Evolutionary conservation across 2,888 invertebrate genomes (phyloP), one percentile per base, ranked within the genome.

Genomic region (Ashinkailepas kermadecensis): DNA sequence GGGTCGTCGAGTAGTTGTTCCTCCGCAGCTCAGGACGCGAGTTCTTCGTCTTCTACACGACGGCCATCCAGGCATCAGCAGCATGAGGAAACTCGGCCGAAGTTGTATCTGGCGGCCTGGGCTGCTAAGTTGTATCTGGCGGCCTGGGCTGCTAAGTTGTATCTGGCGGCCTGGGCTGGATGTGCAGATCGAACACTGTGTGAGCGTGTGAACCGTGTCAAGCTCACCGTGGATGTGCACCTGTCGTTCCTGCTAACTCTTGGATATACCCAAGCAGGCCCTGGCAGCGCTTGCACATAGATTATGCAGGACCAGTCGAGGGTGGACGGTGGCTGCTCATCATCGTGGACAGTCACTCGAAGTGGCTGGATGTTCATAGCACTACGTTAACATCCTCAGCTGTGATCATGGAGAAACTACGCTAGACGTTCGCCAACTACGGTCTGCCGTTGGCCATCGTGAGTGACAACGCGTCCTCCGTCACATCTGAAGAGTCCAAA

Each of bases 301-400:
- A 82, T 58, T 78, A 70, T 58, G 82, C 58, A 0, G 82, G 58
- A 67, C 65, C 70, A 18, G 62, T 67, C 54, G 80, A 39, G 39
- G 39, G 39, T 39, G 39, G 4, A 39, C 39, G 1, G 39, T n/a
- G 39, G 39, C 39, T 39, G 18, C 80, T 70, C 57, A 80, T 65
- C 13, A 56, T 80, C 10, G n/a, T 81, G 18, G 81, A 81, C n/a
- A 54, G 57, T 10, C 59, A 81, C 59, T 81, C 81, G 13, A 81
- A 65, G 54, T 81, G 80, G 56, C 13, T 70, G 8, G 80, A 81
- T 56, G 80, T 81, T 12, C 56, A 21, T 23, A 59, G 39, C 58
- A 64, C 39, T 7, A 39, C 56, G 6, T 56, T 7, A 21, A 15
- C 58, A 9, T 39, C 80, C 2, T 56, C 80, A 18, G 2, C 58